Evolutionary conservation across 2,888 invertebrate genomes (phyloP).

Genomic region (Tetragonisca angustula): DNA sequence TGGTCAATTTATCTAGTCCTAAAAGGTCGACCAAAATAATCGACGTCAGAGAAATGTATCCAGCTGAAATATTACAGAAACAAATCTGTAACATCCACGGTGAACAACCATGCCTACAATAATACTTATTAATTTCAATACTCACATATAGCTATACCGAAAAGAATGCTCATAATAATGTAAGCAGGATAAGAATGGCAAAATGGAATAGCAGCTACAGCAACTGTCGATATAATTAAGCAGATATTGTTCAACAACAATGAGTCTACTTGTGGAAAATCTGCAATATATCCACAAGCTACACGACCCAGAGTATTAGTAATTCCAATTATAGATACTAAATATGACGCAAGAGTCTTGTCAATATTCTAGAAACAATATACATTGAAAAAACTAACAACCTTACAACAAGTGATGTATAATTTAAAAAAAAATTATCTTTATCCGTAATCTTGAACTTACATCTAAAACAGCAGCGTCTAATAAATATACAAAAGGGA

Average conservation of each 20-base stretch:
- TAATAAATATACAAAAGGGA: slow-evolving; percentile 97
- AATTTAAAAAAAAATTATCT: not conserved
- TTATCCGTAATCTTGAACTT: slow-evolving; percentile 78
- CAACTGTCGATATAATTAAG: slow-evolving; percentile 94
- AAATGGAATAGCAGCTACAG: slow-evolving; percentile 93
- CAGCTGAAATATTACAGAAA: slow-evolving; percentile 87
- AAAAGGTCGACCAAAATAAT: slow-evolving; percentile 98
- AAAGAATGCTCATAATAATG: slow-evolving; percentile 93
- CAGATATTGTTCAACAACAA: slow-evolving; percentile 97
- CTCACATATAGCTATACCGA: slow-evolving; percentile 96
- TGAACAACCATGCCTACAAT: not conserved
- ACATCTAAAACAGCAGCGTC: slow-evolving; percentile 91
- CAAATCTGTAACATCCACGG: not conserved
- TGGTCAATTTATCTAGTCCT: slow-evolving; percentile 97
- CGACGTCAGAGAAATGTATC: slow-evolving; percentile 98
- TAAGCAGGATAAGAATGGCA: slow-evolving; percentile 91
- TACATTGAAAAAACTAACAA: not conserved
- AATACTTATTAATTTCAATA: slow-evolving; percentile 70
- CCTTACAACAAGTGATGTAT: not conserved
- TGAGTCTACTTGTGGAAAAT: slow-evolving; percentile 96
- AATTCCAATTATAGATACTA: slow-evolving; percentile 94
- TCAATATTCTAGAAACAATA: slow-evolving; percentile 88
- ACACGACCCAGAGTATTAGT: slow-evolving; percentile 97
- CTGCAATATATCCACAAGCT: slow-evolving; percentile 94
- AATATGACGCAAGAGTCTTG: slow-evolving; percentile 89